Base-by-base conservation (phyloP, 2,888 invertebrate species). In the Lepeophtheirus nordmannii region DNA sequence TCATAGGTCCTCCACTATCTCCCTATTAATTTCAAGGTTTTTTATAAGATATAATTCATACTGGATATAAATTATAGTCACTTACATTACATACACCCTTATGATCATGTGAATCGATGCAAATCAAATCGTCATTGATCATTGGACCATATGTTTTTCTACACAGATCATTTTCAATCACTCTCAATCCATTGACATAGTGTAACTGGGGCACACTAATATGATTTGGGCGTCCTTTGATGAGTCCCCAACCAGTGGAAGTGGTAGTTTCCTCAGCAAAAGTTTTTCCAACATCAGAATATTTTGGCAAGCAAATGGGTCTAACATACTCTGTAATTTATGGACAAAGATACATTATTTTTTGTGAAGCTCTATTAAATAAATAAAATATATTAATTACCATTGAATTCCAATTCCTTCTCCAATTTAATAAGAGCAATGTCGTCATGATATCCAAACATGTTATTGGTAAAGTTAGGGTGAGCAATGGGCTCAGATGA, bases 171-270 rank as follows among this genome's bases (percentile, higher is more conserved):
- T 62, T 62, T 37, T 20, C 3, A 11, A 62, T 62, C n/a, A 62
- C 23, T 10, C n/a, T 62, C 11, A 20, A 9, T n/a, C 41, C 62
- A 2, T 40, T 17, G 23, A 40, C 38, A 20, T 39, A 62, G 14
- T 40, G 17, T 40, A 62, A 20, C 40, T 62, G 37, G 41, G 38
- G 39, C 39, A 40, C 38, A 41, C 38, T 38, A 20, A 37, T 23
- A 17, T 7, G 37, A 40, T 38, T 38, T 20, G 39, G 39, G 53
- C 91, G 90, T 77, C 92, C 91, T 68, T 87, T 88, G 39, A 92
- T 78, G 68, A 91, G 79, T n/a, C 72, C 72, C 72, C 72, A 72
- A 30, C 70, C 69, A 12, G 73, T 73, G 12, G 75, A 74, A 0
- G 91, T 92, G 20, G 89, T 91, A 74, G 89, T 90, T 41, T 62